Evolutionary conservation across 2,888 invertebrate genomes (phyloP), one percentile per base, ranked within the genome.

Genomic region (Meiosimyza platycephala): DNA sequence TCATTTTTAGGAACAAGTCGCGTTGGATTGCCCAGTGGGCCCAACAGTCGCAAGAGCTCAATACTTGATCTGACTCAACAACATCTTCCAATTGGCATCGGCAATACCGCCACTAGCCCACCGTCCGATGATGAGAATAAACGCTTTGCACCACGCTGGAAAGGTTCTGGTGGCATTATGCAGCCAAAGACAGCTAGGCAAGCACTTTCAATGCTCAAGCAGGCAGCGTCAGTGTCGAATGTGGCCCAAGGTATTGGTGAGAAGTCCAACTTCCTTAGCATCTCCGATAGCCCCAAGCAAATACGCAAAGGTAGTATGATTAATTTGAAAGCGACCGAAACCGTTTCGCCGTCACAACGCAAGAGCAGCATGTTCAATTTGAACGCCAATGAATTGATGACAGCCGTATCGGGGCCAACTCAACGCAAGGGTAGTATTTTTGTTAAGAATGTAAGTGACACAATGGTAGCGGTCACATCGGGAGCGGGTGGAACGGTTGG

Each of bases 1-100:
- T 66, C 55, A 9, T 65, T 18, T 12, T 11, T 72, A 87, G 87
- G 87, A 79, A 76, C 84, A 72, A 85, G 89, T 86, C 86, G 89
- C 79, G 83, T 80, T 40, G 85, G 83, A n/a, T 73, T 84, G 71
- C 84, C 84, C 62, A 84, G 85, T 73, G 84, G 82, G 52, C 84
- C 84, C 48, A 82, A 78, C 54, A 85, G 85, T 71, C 89, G 91
- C 76, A 91, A 91, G 84, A 90, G 89, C 79, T 91, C 91, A 82
- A 88, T 90, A 70, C 87, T 89, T 84, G 90, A 90, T 80, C 87
- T 90, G 77, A 84, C 88, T 48, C 89, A 90, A 78, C 82, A 79
- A 9, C 79, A 79, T 16, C 48, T 77, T 64, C 85, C 88, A 63
- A 22, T 47, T 40, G 68, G 86, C 72, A 79, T 85, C 79, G 87